Conservation (phyloP, 1,140 invertebrate genomes). For the Nilaparvata lugens region DNA sequence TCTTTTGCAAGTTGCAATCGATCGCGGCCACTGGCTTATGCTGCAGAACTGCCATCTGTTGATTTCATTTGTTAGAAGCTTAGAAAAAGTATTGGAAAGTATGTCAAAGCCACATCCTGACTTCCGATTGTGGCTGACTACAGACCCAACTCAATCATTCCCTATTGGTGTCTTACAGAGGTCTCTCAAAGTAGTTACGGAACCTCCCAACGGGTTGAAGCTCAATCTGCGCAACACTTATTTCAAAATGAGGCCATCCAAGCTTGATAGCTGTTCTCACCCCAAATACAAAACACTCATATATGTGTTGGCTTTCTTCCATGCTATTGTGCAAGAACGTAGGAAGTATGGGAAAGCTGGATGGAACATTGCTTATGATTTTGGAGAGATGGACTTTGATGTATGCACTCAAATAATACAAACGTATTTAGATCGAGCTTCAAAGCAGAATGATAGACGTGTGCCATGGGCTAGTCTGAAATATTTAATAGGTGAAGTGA, state of each 20-base stretch:
- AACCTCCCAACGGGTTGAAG: slow-evolving; percentile 82
- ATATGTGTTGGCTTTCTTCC: slow-evolving; percentile 82
- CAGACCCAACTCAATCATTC: slow-evolving; percentile 72
- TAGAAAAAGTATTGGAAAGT: slow-evolving; percentile 75
- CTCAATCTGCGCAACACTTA: slow-evolving; percentile 82
- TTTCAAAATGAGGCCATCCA: slow-evolving; percentile 63
- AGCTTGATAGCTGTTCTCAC: slow-evolving; percentile 62
- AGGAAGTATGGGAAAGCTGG: slow-evolving; percentile 88
- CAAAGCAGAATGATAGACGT: slow-evolving; percentile 43
- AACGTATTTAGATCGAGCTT: slow-evolving; percentile 67
- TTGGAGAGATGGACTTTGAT: slow-evolving; percentile 84
- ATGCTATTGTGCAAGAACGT: slow-evolving; percentile 82
- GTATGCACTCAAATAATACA: slow-evolving; percentile 75
- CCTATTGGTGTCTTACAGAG: slow-evolving; percentile 81
- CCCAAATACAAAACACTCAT: slow-evolving; percentile 63
- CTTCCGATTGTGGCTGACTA: slow-evolving; percentile 87
- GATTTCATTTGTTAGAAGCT: slow-evolving; percentile 61
- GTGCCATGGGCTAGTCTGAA: slow-evolving; percentile 85
- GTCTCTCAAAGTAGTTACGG: slow-evolving; percentile 73
- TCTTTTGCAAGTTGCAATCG: slow-evolving; percentile 59
- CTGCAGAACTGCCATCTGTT: slow-evolving; percentile 84
- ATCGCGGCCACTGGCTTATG: slow-evolving; percentile 79
- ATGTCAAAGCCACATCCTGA: slow-evolving; percentile 73
- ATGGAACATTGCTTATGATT: slow-evolving; percentile 89
- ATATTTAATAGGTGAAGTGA: slow-evolving; percentile 86